A percentile compares a stretch with the other conserved stretches of the same genome.
Conservation (phyloP, 1,140 invertebrate genomes). For the Ostrea denselamellosa region DNA sequence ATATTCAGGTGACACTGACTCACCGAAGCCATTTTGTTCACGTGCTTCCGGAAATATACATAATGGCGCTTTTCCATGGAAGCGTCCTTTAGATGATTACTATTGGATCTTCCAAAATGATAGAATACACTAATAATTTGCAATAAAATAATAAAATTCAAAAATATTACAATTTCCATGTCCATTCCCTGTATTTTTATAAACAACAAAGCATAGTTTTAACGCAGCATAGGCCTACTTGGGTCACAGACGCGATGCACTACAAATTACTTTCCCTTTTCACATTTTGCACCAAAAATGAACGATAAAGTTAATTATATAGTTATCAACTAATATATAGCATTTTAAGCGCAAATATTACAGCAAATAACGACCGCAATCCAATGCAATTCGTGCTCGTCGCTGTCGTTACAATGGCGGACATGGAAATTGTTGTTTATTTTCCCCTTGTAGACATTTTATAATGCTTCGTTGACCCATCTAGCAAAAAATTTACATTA, state of each 20-base stretch:
- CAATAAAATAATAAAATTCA: neutral
- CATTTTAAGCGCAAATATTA: neutral
- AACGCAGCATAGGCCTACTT: neutral
- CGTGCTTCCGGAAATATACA: constrained; percentile 40
- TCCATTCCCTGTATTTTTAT: neutral
- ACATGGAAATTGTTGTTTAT: constrained; percentile 6
- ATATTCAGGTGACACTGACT: constrained; percentile 40
- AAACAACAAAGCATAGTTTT: neutral
- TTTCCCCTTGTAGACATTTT: constrained; percentile 48
- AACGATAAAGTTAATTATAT: no score
- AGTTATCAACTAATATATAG: neutral
- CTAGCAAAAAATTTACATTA: constrained; percentile 73
- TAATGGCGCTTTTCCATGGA: constrained; percentile 38
- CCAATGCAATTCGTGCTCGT: neutral
- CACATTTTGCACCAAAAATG: neutral
- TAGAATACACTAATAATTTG: neutral
- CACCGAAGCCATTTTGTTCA: constrained; percentile 41
- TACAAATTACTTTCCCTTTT: neutral
- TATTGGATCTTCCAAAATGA: neutral
- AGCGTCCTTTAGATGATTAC: constrained; percentile 1
- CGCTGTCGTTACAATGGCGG: constrained; percentile 40
- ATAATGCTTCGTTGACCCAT: constrained; percentile 38
- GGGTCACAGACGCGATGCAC: neutral
- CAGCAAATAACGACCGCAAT: constrained; percentile 8
- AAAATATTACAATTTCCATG: neutral